phyloP scores from a whole-genome alignment of 1,140 invertebrate genomes.

The Paraescarpia echinospica region DNA sequence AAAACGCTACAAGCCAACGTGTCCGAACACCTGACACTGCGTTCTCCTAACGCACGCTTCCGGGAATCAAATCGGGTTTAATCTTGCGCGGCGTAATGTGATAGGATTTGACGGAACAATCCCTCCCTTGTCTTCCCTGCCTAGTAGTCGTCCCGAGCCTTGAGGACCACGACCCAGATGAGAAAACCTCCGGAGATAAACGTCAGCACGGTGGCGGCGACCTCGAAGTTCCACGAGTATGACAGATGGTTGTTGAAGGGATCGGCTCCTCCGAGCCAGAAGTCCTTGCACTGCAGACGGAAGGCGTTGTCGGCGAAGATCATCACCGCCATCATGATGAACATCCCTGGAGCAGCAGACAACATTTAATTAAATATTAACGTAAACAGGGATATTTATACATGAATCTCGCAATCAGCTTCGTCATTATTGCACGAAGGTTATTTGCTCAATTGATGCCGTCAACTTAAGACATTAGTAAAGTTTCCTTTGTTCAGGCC shows the following conservation, averaged over 20 bases:
- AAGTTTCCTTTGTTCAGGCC: too few species aligned
- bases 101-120: not conserved
- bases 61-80: not conserved
- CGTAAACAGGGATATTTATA: too few species aligned
- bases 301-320: slow-evolving; percentile 33
- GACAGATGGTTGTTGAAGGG: slow-evolving; percentile 31
- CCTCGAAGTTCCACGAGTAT: slow-evolving; percentile 32
- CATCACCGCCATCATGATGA: slow-evolving; percentile 31
- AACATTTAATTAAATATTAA: not conserved
- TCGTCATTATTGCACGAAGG: not conserved
- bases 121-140: not conserved
- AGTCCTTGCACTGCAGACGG: slow-evolving; percentile 33
- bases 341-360: slow-evolving; percentile 29
- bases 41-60: not conserved
- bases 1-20: not conserved
- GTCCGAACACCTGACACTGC: not conserved
- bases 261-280: slow-evolving; percentile 27
- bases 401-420: not conserved
- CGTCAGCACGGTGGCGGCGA: slow-evolving; percentile 27
- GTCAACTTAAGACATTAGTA: too few species aligned
- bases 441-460: too few species aligned
- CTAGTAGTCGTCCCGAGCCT: slow-evolving; percentile 15
- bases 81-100: not conserved
- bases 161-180: slow-evolving; percentile 28
- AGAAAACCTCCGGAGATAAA: slow-evolving; percentile 29